Conservation (phyloP, 2,797 vertebrate genomes). For the Peromyscus melanophrys region DNA sequence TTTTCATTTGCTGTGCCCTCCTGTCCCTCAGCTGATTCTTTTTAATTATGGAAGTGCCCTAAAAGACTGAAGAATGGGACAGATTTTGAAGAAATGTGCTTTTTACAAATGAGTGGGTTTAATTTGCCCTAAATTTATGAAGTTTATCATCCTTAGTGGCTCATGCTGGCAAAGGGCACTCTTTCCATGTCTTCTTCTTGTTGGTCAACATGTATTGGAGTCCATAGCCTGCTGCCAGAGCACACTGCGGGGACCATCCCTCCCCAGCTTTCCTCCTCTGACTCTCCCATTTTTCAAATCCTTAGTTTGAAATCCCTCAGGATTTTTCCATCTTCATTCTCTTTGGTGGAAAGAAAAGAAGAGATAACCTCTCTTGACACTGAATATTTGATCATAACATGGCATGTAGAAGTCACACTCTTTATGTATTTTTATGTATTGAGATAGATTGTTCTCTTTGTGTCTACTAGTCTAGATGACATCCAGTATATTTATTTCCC, state of each 20-base stretch:
- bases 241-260: fast-evolving
- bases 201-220: fast-evolving
- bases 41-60: neutral
- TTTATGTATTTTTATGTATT: neutral
- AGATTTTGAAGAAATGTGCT: neutral
- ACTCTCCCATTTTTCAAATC: too few species aligned
- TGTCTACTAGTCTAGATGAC: too few species aligned
- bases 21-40: neutral
- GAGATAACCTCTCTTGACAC: neutral
- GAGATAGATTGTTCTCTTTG: neutral
- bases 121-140: neutral
- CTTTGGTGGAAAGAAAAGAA: neutral
- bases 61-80: neutral
- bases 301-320: neutral
- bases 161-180: fast-evolving
- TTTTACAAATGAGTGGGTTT: neutral
- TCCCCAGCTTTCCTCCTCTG: too few species aligned
- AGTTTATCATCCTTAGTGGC: neutral
- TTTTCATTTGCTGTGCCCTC: fast-evolving
- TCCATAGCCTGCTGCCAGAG: fast-evolving
- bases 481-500: neutral
- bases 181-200: neutral
- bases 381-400: neutral
- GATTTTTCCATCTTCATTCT: neutral
- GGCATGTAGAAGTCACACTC: neutral